A percentile compares a stretch with the other conserved stretches of the same genome.
phyloP scores from a whole-genome alignment of 2,113 vertebrate species.

The Arenaria interpres region DNA sequence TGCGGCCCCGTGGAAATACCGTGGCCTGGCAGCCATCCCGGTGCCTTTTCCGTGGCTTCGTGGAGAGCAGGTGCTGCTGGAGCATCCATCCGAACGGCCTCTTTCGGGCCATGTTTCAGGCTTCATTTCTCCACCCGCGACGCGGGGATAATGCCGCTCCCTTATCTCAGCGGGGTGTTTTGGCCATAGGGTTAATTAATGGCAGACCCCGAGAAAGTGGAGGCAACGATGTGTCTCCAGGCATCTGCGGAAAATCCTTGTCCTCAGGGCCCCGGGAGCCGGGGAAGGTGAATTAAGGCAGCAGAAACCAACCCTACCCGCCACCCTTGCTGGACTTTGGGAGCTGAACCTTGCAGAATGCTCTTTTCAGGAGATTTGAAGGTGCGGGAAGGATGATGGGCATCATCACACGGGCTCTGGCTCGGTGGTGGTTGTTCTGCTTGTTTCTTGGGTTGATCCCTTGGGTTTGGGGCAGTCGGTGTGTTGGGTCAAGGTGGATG shows the following conservation, averaged over 20 bases:
- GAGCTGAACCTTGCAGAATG: neutral
- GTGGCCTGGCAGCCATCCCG: neutral
- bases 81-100: rapidly evolving
- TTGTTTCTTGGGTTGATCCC: neutral
- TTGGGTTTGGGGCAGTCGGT: neutral
- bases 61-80: neutral
- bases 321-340: neutral
- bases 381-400: neutral
- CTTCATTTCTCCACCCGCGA: neutral
- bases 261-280: rapidly evolving
- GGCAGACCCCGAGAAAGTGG: neutral
- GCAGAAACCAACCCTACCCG: too few species aligned
- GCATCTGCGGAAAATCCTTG: rapidly evolving
- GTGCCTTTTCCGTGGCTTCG: neutral
- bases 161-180: neutral
- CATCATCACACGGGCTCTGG: neutral
- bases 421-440: rapidly evolving
- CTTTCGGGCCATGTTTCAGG: neutral
- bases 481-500: neutral
- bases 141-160: neutral
- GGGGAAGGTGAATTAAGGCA: neutral
- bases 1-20: neutral
- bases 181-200: rapidly evolving
- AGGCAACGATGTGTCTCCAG: rapidly evolving
- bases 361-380: neutral